These are phyloP conservation scores for Phallusia fumigata DNA, from an alignment of 23 tunicate species.

Conservation along the genomic window DNA sequence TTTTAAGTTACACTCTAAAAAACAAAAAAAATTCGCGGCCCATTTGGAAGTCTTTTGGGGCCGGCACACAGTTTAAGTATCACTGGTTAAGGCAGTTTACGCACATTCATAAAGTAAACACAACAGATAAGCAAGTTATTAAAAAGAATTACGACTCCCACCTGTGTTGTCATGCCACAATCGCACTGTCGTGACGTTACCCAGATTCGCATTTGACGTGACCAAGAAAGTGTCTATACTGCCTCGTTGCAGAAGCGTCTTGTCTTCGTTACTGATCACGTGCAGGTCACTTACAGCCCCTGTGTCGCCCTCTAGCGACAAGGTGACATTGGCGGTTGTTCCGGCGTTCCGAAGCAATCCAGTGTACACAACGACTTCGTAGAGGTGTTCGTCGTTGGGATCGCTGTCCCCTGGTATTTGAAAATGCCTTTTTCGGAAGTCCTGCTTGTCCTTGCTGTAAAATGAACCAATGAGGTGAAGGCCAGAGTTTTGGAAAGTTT, in stretches of 20 bases:
- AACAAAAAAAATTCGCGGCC: no score
- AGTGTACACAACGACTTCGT: conserved; percentile 82
- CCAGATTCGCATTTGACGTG: conserved; percentile 28
- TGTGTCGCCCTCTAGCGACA: conserved; percentile 24
- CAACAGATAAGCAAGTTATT: not conserved
- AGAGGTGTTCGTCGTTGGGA: conserved; percentile 23
- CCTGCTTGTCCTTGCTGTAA: conserved; percentile 25
- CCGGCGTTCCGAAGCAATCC: conserved; percentile 54
- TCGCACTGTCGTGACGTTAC: conserved; percentile 40
- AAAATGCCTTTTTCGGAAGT: conserved; percentile 1
- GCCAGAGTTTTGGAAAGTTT: no score
- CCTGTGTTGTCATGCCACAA: conserved; percentile 92
- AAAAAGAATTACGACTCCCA: not conserved
- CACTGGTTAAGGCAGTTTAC: no score
- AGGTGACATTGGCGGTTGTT: conserved; percentile 76
- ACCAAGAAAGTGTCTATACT: conserved; percentile 69
- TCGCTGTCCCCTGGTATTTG: conserved; percentile 59
- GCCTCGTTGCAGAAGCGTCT: conserved; percentile 49
- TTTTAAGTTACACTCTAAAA: no score
- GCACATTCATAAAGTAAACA: no score
- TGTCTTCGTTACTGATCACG: conserved; percentile 36
- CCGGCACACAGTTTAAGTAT: no score
- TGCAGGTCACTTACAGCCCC: conserved; percentile 41
- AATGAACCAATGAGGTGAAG: no score
- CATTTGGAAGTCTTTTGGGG: no score